Evolutionary conservation across 2,888 invertebrate genomes (phyloP), one percentile per base, ranked within the genome.

Genomic region (Crocallis elinguaria): DNA sequence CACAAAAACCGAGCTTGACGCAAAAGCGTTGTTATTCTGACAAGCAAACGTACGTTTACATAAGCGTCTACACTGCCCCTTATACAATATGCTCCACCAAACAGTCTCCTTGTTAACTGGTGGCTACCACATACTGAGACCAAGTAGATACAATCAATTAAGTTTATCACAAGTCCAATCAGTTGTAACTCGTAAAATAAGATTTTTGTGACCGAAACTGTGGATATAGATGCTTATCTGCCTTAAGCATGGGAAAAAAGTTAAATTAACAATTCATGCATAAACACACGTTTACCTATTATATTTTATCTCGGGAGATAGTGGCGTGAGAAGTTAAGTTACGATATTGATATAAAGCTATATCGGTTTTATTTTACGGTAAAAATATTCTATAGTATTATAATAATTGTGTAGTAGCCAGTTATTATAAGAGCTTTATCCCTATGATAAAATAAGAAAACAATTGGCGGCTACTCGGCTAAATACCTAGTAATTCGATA

Each of bases 191-290:
- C 53, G 48, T 49, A 49, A 49, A 46, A 35, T 41, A 38, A 54
- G 42, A 48, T 14, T 35, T 53, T 54, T 54, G 53, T 54, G 48
- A 54, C 53, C 48, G 38, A 54, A 30, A 38, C 27, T 37, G 29
- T 25, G 36, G 25, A 29, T 32, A 16, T 6, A 38, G 48, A 54
- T 53, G 21, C 33, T 14, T 49, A 54, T 54, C 53, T 43, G 6
- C 16, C 13, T 42, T 38, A 42, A 33, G 19, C 23, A 38, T 54
- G 53, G 48, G 53, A 54, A 54, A 43, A 42, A 27, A 54, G 43
- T 49, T 33, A 54, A 54, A 54, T 54, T 49, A 32, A 53, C 53
- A 32, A 38, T 44, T 33, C 43, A 38, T 43, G 38, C 43, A 53
- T 53, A 53, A 27, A 38, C 42, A 27, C 9, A 30, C 38, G 27